Evolutionary conservation across 2,113 vertebrate species (phyloP), one percentile per base, ranked within the genome.

Genomic region (Mungos mungo): DNA sequence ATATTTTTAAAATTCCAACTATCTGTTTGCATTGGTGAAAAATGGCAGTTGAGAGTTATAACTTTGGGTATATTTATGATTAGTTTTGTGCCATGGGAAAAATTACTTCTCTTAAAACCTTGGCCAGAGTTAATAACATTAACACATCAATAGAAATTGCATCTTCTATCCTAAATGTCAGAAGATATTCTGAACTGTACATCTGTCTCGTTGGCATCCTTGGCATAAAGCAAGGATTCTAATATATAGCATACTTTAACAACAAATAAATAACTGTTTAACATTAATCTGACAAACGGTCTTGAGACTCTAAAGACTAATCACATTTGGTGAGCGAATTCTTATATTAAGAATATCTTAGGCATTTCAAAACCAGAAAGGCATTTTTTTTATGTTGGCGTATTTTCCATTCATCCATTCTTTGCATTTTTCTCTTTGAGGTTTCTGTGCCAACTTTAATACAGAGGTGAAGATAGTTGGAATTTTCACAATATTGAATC

Each of bases 1-100:
- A 54, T 98, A 97, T 96, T 98, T 98, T 95, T 83, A 93, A 97
- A 98, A 98, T 98, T 98, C 87, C 94, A 98, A 66, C 97, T 98
- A 97, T 98, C 87, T 97, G 6, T 98, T 98, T 97, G 96, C 16
- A 98, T 98, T 97, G 38, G 15, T 96, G 68, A 94, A 69, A 89
- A 90, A 71, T 98, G 98, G 98, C 98, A 98, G 97, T 97, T 88
- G 88, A 94, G 76, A 98, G 81, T 97, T 92, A 71, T 19, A 72
- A 93, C 96, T 96, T 93, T n/a, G 80, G 72, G 13, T 89, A 29
- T 90, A 81, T 85, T 93, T 96, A 79, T 91, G 85, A 68, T 93
- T 85, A 92, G 57, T 93, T 97, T 97, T 97, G 69, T 98, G 93
- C 93, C 83, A 93, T 96, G 77, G 50, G 50, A 45, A 95, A 96